Evolutionary conservation across 2,797 vertebrate genomes (phyloP).

Genomic region (Sebastes miniatus): DNA sequence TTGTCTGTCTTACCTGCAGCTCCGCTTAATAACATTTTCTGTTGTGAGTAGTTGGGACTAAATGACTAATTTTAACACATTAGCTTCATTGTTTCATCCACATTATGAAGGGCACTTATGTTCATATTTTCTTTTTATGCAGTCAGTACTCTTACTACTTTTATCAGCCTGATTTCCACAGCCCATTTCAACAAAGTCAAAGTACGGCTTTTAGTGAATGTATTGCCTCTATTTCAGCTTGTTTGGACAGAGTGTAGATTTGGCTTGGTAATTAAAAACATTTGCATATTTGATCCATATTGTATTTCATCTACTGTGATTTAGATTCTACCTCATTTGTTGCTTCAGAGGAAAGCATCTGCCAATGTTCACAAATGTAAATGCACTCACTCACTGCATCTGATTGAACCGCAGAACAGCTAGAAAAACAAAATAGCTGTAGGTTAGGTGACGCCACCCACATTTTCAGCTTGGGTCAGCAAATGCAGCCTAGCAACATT

Average conservation of each 20-base stretch:
- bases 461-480: background rate
- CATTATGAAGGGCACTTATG: background rate
- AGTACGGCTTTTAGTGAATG: background rate
- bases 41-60: background rate
- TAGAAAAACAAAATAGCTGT: background rate
- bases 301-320: background rate
- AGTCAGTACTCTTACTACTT: background rate
- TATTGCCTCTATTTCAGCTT: background rate
- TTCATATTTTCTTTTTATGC: background rate
- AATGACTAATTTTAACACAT: conserved; percentile 10
- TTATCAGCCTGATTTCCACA: background rate
- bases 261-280: background rate
- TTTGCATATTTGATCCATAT: background rate
- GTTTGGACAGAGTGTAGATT: background rate
- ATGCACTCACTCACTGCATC: background rate
- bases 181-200: background rate
- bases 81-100: background rate
- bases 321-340: background rate
- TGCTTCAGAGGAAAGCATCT: background rate
- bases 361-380: background rate
- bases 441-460: background rate
- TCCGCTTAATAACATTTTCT: conserved; percentile 5
- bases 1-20: conserved; percentile 3
- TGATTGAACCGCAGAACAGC: background rate
- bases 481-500: background rate